Evolutionary conservation across 2,113 vertebrate species (phyloP).

Genomic region (Neolamprologus modestus): DNA sequence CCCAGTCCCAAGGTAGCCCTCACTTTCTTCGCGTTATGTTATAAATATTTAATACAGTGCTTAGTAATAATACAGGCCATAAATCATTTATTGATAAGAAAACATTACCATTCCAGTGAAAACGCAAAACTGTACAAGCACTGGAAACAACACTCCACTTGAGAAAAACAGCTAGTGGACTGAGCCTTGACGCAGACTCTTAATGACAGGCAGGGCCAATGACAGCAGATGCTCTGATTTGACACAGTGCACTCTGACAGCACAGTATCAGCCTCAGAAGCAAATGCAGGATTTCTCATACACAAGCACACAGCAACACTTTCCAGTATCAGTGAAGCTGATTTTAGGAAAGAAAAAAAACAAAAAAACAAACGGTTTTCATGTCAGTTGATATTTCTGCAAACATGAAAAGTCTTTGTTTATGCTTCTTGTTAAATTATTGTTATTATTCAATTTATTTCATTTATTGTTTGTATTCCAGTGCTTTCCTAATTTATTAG

Average conservation of each 20-base stretch:
- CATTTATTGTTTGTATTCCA: not conserved
- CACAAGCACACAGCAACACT: not conserved
- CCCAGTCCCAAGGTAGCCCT: not conserved
- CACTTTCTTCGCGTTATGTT: not conserved
- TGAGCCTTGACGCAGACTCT: not conserved
- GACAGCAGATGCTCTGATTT: conserved; percentile 25
- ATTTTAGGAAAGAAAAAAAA: not conserved
- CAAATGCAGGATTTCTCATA: not conserved
- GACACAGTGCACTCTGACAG: conserved; percentile 10
- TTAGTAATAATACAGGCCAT: not conserved
- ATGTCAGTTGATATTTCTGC: not conserved
- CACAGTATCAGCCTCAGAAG: conserved; percentile 2
- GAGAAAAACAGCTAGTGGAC: not conserved
- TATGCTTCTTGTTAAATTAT: not conserved
- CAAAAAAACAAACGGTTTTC: not conserved
- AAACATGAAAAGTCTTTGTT: not conserved
- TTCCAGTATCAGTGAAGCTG: not conserved
- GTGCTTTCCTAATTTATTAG: conserved; percentile 23
- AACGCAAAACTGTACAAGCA: not conserved
- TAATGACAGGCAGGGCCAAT: not conserved
- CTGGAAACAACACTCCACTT: not conserved
- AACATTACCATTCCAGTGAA: not conserved
- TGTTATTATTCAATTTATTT: conserved; percentile 15
- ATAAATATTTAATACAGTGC: not conserved
- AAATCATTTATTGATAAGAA: not conserved